These are phyloP conservation scores for Fukomys damarensis DNA, from an alignment of 2,113 vertebrate genomes.

Conservation along the genomic window DNA sequence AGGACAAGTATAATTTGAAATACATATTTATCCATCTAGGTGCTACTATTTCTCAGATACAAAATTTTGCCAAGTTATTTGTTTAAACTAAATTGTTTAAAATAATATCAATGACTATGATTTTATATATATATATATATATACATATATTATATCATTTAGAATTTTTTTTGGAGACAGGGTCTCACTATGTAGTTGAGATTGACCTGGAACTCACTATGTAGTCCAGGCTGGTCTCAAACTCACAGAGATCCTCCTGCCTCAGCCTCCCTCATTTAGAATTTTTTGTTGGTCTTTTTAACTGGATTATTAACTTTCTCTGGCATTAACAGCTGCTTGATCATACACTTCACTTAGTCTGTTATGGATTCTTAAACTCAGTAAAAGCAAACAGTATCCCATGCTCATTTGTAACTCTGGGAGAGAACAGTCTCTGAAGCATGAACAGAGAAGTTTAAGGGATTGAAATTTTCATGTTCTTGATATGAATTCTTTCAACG, in stretches of 20 bases:
- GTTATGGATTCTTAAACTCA: background rate
- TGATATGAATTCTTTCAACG: background rate
- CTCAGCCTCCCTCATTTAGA: no score
- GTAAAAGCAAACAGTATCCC: background rate
- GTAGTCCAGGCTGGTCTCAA: no score
- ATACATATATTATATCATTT: background rate
- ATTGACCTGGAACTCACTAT: no score
- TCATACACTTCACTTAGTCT: background rate
- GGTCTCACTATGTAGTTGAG: no score
- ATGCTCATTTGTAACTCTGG: background rate
- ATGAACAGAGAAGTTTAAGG: background rate
- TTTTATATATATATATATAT: background rate
- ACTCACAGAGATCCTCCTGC: no score
- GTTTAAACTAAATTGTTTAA: background rate
- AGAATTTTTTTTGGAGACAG: no score
- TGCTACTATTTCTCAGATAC: background rate
- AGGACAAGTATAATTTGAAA: background rate
- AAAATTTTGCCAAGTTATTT: conserved; percentile 7
- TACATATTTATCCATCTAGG: background rate
- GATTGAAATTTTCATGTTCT: background rate
- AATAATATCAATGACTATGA: background rate
- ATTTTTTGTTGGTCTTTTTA: background rate
- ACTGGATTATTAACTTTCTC: background rate
- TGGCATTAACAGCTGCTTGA: background rate
- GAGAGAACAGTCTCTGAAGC: background rate